phyloP scores from a whole-genome alignment of 2,797 vertebrate genomes.

The Tenualosa ilisha region DNA sequence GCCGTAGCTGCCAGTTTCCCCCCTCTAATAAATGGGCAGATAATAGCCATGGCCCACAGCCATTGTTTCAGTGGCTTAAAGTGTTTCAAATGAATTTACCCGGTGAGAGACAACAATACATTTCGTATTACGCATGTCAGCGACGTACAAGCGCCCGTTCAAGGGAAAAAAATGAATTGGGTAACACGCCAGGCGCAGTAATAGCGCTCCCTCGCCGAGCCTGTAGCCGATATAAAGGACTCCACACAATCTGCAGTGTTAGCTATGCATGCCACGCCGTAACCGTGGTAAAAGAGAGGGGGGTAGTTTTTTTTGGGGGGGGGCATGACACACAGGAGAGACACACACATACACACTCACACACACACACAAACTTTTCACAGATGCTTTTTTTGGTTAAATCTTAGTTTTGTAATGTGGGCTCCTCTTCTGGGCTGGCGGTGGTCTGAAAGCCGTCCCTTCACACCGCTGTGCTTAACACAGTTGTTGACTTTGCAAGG shows the following conservation, averaged over 20 bases:
- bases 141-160: conserved; percentile 82
- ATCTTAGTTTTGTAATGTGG: conserved; percentile 70
- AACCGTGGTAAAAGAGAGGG: conserved; percentile 81
- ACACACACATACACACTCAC: conserved; percentile 61
- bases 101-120: conserved; percentile 84
- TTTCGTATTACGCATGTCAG: conserved; percentile 87
- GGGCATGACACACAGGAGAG: conserved; percentile 74
- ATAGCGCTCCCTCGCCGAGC: conserved; percentile 84
- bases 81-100: conserved; percentile 93
- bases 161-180: conserved; percentile 77
- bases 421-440: conserved; percentile 6
- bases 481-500: conserved; percentile 73
- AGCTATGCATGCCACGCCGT: conserved; percentile 95
- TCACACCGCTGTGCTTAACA: conserved; percentile 63
- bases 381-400: conserved; percentile 75
- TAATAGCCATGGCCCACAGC: conserved; percentile 82
- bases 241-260: conserved; percentile 84
- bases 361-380: conserved; percentile 29
- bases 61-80: conserved; percentile 83
- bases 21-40: conserved; percentile 76
- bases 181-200: conserved; percentile 86
- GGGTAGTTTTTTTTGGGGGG: conserved; percentile 45
- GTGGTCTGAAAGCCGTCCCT: conserved; percentile 51
- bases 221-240: conserved; percentile 80
- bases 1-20: conserved; percentile 42